Evolutionary conservation across 2,888 invertebrate genomes (phyloP).

Genomic region (Hypercompe scribonia): DNA sequence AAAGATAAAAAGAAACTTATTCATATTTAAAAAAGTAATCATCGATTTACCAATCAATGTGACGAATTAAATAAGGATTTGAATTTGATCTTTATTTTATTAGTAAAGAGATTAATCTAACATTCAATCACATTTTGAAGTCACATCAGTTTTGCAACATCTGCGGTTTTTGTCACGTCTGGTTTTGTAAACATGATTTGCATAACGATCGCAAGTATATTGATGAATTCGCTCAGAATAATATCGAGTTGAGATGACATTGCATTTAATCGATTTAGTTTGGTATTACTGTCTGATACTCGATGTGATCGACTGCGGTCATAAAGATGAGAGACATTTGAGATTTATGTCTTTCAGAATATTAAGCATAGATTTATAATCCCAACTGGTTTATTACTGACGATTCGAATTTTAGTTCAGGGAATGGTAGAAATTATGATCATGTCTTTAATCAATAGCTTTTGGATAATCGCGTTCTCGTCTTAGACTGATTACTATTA

Average conservation of each 20-base stretch:
- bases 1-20: too few species aligned
- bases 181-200: not conserved
- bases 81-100: not conserved
- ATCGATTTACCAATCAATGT: not conserved
- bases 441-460: not conserved
- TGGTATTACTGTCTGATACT: not conserved
- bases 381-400: not conserved
- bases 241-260: not conserved
- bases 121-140: slow-evolving; percentile 1
- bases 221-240: slow-evolving; percentile 4
- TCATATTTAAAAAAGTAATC: too few species aligned
- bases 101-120: not conserved
- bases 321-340: not conserved
- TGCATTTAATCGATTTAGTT: slow-evolving; percentile 2
- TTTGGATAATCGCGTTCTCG: not conserved
- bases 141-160: not conserved
- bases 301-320: not conserved
- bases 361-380: not conserved
- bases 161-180: not conserved
- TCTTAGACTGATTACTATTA: not conserved
- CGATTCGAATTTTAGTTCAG: not conserved
- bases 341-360: not conserved
- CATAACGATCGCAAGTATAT: slow-evolving; percentile 10
- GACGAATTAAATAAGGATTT: not conserved
- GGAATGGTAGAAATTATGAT: not conserved